Base-by-base conservation (phyloP, 2,113 vertebrate genomes). In the Eupsittula cactorum region DNA sequence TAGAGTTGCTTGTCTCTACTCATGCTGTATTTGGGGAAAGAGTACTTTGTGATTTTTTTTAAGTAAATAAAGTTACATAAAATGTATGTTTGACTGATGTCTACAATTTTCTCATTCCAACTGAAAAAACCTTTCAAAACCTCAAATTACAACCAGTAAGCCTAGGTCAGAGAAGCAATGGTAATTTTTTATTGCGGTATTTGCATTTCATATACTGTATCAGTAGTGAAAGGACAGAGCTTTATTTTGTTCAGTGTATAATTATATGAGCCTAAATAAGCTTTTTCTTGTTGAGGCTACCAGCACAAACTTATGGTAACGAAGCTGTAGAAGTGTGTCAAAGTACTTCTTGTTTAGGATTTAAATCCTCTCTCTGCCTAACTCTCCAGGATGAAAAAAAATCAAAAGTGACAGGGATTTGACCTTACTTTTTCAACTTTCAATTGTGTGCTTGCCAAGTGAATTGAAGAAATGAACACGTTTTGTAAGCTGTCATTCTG, bases 401-500 rank as follows among this genome's bases (percentile, higher is more conserved):
- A 57, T 85, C 76, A 88, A 42, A 95, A 94, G 28, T 63, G 28
- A 14, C 79, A 74, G 37, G 57, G 35, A 73, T 90, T 73, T 93
- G 74, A 96, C 92, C 88, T 55, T 90, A 70, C 55, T 83, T 88
- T 90, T 94, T 94, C 92, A 86, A 31, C 85, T 95, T 92, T 77
- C 90, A 96, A 94, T 55, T 41, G 73, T 81, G 63, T 77, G 27
- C 82, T 91, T 95, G 75, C 78, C 76, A 91, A 95, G 88, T 81
- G 87, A 84, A 84, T 83, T 93, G 94, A 94, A 94, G 87, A 90
- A 93, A 75, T 80, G 93, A 95, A 88, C 73, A 60, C 4, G 0
- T 89, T 96, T 96, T 96, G 71, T 91, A 94, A 95, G 75, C 89
- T 97, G 95, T 94, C 96, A 95, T 93, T 95, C 94, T 76, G 18